Conservation (phyloP, 1,140 invertebrate genomes). For the Diplogasteroides magnus region DNA sequence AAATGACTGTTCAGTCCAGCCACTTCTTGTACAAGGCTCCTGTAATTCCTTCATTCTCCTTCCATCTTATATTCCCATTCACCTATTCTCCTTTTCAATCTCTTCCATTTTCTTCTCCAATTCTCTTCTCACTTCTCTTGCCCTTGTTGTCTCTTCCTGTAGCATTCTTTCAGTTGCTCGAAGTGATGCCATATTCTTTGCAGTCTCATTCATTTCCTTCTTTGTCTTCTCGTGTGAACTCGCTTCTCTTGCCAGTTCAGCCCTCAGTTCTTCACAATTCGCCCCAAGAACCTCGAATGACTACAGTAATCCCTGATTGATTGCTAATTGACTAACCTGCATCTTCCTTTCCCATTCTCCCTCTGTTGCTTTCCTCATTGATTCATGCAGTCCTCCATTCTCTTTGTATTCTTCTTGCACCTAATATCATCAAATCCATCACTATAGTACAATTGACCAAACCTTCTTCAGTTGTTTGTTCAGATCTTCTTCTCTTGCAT, state of each 20-base stretch:
- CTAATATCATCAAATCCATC: too few species aligned
- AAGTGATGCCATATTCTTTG: background rate
- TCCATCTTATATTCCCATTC: background rate
- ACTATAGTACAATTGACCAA: too few species aligned
- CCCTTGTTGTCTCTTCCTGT: background rate
- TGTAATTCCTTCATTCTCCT: background rate
- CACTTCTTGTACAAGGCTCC: constrained; percentile 23
- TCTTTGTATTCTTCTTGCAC: constrained; percentile 25
- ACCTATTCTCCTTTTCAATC: background rate
- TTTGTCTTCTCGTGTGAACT: too few species aligned
- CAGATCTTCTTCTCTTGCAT: constrained; percentile 16
- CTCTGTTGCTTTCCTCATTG: constrained; percentile 6
- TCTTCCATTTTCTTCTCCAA: background rate
- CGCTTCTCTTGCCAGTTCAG: background rate
- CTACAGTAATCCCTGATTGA: constrained; percentile 1
- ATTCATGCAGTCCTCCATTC: constrained; percentile 20
- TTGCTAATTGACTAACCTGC: too few species aligned
- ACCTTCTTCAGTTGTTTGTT: constrained; percentile 15
- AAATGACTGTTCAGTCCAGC: background rate
- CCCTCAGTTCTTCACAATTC: constrained; percentile 9
- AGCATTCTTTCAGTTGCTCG: background rate
- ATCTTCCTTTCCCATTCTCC: constrained; percentile 12
- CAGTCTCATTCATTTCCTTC: background rate
- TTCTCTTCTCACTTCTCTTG: background rate
- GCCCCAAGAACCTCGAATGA: background rate